Evolutionary conservation across 1,140 invertebrate genomes (phyloP).

Genomic region (Drosophila eugracilis): DNA sequence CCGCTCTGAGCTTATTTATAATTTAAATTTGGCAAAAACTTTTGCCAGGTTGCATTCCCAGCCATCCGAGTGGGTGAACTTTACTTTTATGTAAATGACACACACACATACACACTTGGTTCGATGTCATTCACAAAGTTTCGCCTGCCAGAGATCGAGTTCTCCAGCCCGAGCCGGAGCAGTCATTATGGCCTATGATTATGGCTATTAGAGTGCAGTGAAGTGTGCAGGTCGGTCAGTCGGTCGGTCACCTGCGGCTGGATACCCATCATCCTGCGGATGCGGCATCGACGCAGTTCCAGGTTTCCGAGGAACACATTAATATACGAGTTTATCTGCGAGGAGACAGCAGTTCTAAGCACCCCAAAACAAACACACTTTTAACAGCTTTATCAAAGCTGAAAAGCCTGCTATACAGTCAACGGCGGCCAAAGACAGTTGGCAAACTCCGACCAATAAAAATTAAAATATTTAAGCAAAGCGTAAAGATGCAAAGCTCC

Average conservation of each 20-base stretch:
- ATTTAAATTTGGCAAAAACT: conserved; percentile 82
- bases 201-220: conserved; percentile 77
- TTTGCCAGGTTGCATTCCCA: conserved; percentile 76
- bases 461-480: conserved; percentile 83
- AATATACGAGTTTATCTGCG: conserved; percentile 34
- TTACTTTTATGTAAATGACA: conserved; percentile 82
- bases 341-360: conserved; percentile 29
- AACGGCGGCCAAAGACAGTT: conserved; percentile 49
- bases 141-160: conserved; percentile 37
- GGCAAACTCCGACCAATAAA: conserved; percentile 78
- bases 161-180: conserved; percentile 15
- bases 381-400: conserved; percentile 73
- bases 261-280: conserved; percentile 1
- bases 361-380: conserved; percentile 74
- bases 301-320: conserved; percentile 3
- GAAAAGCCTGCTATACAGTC: conserved; percentile 28
- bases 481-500: conserved; percentile 78
- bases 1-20: conserved; percentile 72
- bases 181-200: conserved; percentile 82
- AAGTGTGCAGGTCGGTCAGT: conserved; percentile 37
- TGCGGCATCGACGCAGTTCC: conserved; percentile 8
- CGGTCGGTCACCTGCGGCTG: conserved; percentile 21
- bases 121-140: conserved; percentile 79
- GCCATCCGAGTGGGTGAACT: conserved; percentile 79
- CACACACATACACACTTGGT: conserved; percentile 46